Conservation (phyloP, 1,140 invertebrate genomes). For the Mercenaria mercenaria region DNA sequence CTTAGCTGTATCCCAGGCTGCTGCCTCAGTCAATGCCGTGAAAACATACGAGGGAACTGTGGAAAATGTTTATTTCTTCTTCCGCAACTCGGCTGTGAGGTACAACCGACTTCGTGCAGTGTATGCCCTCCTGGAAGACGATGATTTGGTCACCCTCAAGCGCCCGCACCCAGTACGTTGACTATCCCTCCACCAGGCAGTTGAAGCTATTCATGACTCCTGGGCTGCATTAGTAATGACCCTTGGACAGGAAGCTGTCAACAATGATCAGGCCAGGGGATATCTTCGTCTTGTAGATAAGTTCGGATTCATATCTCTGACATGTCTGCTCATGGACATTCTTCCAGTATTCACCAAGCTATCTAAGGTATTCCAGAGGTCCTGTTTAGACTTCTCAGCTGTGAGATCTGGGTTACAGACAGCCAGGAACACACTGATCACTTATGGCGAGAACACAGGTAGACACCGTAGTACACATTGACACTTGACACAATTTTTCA, state of each 20-base stretch:
- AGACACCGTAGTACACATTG: too few species aligned
- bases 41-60: background rate
- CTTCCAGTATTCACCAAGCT: background rate
- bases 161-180: background rate
- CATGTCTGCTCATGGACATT: background rate
- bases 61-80: background rate
- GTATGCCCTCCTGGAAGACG: background rate
- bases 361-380: background rate
- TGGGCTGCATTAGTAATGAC: background rate
- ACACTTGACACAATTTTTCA: background rate
- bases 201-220: background rate
- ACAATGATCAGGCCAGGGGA: background rate
- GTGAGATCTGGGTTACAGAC: background rate
- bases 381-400: background rate
- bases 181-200: background rate
- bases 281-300: background rate
- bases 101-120: background rate
- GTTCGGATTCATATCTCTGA: background rate
- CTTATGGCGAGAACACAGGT: too few species aligned
- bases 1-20: background rate
- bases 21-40: background rate
- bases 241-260: background rate
- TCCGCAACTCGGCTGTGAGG: background rate
- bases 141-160: background rate
- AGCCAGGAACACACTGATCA: too few species aligned